A percentile compares a stretch with the other conserved stretches of the same genome.
These are phyloP conservation scores for Pelochelys cantorii DNA, from an alignment of 2,797 vertebrate genomes.

Conservation along the genomic window DNA sequence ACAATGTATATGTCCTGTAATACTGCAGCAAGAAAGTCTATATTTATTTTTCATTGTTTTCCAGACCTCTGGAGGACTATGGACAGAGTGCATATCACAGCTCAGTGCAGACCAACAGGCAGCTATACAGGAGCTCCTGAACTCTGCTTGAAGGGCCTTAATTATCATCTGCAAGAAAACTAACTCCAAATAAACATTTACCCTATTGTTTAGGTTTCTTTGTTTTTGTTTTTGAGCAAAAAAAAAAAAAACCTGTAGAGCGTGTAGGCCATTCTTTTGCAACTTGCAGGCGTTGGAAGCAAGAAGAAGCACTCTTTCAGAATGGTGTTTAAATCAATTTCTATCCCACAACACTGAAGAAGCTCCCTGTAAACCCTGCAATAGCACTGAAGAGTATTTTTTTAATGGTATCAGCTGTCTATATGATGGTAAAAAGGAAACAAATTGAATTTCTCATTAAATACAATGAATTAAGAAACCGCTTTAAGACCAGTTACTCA, in stretches of 20 bases:
- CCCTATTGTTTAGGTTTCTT: conserved; percentile 88
- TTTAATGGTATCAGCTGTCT: conserved; percentile 81
- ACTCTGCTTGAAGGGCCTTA: conserved; percentile 90
- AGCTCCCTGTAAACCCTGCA: conserved; percentile 71
- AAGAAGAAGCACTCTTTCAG: conserved; percentile 74
- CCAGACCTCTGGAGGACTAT: conserved; percentile 93
- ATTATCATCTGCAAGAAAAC: conserved; percentile 79
- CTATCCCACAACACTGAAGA: conserved; percentile 72
- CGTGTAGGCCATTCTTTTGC: conserved; percentile 82
- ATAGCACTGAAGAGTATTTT: conserved; percentile 87
- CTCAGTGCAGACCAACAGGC: conserved; percentile 95
- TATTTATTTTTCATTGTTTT: conserved; percentile 35
- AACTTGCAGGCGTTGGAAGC: conserved; percentile 72
- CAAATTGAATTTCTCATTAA: conserved; percentile 79
- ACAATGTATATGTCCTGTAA: too few relatives aligned
- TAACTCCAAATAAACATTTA: conserved; percentile 88
- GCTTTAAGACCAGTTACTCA: conserved; percentile 79
- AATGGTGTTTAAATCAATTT: conserved; percentile 68
- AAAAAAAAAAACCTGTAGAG: conserved; percentile 81
- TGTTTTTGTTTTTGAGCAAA: conserved; percentile 85
- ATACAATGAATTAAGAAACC: conserved; percentile 78
- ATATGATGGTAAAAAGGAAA: conserved; percentile 77
- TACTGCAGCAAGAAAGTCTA: neutral
- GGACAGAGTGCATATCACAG: conserved; percentile 94
- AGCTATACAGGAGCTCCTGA: conserved; percentile 97